Base-by-base conservation (phyloP, 2,888 invertebrate species). In the Itoplectis maculator region DNA sequence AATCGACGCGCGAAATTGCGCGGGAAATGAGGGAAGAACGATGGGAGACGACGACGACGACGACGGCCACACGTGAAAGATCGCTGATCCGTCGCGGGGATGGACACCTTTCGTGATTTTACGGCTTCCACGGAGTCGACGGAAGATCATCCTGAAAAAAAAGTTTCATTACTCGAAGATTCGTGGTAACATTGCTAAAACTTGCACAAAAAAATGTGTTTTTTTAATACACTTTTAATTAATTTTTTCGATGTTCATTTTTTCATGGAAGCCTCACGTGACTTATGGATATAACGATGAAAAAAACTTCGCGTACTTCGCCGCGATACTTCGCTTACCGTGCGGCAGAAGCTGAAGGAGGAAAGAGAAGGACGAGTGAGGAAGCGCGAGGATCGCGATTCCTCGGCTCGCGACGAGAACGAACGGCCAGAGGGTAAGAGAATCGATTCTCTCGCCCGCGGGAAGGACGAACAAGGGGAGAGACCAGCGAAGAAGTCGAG, bases 1-100 rank as follows among this genome's bases (percentile, higher is more conserved):
- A 83, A 83, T 83, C 80, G 73, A 73, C 49, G 47, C 49, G 47
- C 51, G 63, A 73, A 77, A 80, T 77, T 77, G 51, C 73, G 73
- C 29, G 49, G 47, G 72, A 61, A 68, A 79, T 77, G 51, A 79
- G 56, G 47, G 49, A 61, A 63, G 66, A 45, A 72, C 47, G n/a
- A n/a, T n/a, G n/a, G n/a, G 29, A 29, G 5, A 29, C 5, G 29
- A 29, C 29, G 37, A 40, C 15, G 37, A 37, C 8, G 18, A 61
- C 15, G 61, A 61, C 18, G 9, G 40, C 15, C 8, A 40, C 15
- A 5, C 13, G 37, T 61, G 61, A 40, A 40, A 40, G 40, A 61
- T 37, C 18, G 15, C 61, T 9, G 40, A 61, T 37, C 37, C 7
- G 15, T 37, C 18, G 4, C 61, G 37, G 61, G 37, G 37, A 37